Conservation (phyloP, 2,888 invertebrate genomes). For the Lutraria lutraria region DNA sequence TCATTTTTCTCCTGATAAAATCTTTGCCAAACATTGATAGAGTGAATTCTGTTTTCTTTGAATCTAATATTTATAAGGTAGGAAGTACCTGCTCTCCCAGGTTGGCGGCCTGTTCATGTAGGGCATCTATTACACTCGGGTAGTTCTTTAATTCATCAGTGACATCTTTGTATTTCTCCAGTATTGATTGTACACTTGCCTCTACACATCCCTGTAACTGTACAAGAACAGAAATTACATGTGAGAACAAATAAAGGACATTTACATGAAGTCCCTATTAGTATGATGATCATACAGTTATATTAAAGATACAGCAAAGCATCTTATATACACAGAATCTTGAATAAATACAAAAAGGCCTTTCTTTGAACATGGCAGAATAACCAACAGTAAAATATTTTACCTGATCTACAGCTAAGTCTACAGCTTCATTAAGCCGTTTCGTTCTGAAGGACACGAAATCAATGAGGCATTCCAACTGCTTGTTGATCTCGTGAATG, state of each 20-base stretch:
- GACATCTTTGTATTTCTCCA: slow-evolving; percentile 99
- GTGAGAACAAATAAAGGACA: no score
- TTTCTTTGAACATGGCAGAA: no score
- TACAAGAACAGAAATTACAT: not conserved
- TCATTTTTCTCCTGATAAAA: not conserved
- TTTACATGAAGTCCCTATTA: no score
- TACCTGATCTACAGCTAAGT: slow-evolving; percentile 97
- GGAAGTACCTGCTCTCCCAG: slow-evolving; percentile 93
- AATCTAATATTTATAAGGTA: slow-evolving; percentile 88
- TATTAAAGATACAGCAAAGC: no score
- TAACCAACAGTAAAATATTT: not conserved
- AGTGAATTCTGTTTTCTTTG: no score
- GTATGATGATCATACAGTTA: no score
- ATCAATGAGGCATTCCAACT: slow-evolving; percentile 98
- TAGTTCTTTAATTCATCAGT: slow-evolving; percentile 98
- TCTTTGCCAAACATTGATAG: not conserved
- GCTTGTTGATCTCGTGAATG: slow-evolving; percentile 95
- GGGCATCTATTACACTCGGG: slow-evolving; percentile 95
- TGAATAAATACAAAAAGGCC: no score
- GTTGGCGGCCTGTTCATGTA: slow-evolving; percentile 94
- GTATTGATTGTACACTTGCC: slow-evolving; percentile 97
- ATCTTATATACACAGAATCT: no score
- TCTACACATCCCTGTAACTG: slow-evolving; percentile 93
- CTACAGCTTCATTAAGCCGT: slow-evolving; percentile 97
- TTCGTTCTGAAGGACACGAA: slow-evolving; percentile 94